Evolutionary conservation across 2,797 vertebrate genomes (phyloP).

Genomic region (Malurus leucopterus): DNA sequence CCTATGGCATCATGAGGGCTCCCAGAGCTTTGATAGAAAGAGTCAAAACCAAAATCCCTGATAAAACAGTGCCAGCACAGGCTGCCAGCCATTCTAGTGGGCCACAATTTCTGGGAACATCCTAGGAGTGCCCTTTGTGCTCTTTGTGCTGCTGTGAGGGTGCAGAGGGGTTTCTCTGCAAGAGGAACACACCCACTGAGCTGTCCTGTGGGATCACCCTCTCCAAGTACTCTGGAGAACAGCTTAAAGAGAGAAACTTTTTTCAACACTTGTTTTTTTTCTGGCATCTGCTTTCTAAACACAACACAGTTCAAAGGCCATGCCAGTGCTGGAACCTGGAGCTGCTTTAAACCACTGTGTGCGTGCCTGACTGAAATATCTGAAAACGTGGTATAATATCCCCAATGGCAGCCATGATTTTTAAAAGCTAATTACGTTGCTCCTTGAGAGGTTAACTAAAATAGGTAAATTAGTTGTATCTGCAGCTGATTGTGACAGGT

Average conservation of each 20-base stretch:
- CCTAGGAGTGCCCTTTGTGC: not conserved
- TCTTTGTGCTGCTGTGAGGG: too few species aligned
- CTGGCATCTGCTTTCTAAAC: not conserved
- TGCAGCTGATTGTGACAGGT: constrained; percentile 12
- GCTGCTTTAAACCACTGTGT: not conserved
- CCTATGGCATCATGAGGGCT: not conserved
- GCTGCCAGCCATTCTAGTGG: not conserved
- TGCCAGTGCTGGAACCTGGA: not conserved
- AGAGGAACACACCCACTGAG: not conserved
- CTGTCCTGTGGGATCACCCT: not conserved
- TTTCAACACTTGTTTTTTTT: not conserved
- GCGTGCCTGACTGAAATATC: not conserved
- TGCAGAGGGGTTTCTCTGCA: not conserved
- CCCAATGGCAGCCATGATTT: fast-evolving
- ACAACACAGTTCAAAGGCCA: not conserved
- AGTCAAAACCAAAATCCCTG: not conserved
- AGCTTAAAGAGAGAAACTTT: not conserved
- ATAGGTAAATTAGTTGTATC: constrained; percentile 23
- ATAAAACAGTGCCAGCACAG: not conserved
- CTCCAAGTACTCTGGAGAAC: not conserved
- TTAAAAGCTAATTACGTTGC: not conserved
- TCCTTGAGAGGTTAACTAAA: constrained; percentile 13
- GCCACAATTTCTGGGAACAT: not conserved
- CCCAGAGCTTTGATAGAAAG: not conserved
- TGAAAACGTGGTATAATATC: not conserved